phyloP scores from a whole-genome alignment of 2,888 invertebrate genomes.

The Ectemnius continuus region DNA sequence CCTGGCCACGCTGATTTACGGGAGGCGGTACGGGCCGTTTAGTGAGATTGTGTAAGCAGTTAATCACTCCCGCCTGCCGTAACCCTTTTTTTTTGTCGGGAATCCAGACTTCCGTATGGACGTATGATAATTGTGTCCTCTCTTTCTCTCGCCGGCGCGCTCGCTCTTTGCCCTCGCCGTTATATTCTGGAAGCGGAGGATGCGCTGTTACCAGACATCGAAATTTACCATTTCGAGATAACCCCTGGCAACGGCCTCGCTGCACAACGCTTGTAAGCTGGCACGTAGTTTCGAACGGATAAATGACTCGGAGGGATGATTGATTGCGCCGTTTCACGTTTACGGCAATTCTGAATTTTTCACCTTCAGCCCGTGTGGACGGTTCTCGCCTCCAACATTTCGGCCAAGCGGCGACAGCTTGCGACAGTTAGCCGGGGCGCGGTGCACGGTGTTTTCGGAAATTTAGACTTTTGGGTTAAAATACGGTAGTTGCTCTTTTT shows the following conservation, averaged over 20 bases:
- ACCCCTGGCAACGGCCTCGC: background rate
- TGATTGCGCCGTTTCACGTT: slow-evolving; percentile 26
- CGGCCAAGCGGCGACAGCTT: background rate
- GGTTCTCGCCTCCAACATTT: background rate
- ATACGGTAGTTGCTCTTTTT: slow-evolving; percentile 67
- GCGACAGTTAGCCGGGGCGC: slow-evolving; percentile 29
- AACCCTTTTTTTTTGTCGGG: slow-evolving; percentile 34
- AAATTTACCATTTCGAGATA: slow-evolving; percentile 11
- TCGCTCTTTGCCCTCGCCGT: slow-evolving; percentile 13
- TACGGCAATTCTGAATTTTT: slow-evolving; percentile 7
- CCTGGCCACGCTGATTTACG: slow-evolving; percentile 51
- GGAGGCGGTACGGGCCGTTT: slow-evolving; percentile 29
- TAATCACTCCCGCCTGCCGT: slow-evolving; percentile 40
- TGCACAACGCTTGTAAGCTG: background rate
- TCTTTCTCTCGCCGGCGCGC: background rate
- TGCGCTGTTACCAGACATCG: background rate
- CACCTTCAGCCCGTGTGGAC: background rate
- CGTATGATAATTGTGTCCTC: slow-evolving; percentile 36
- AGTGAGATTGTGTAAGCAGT: slow-evolving; percentile 41
- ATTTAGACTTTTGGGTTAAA: slow-evolving; percentile 68
- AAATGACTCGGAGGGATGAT: slow-evolving; percentile 13
- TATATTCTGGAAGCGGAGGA: background rate
- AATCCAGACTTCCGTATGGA: slow-evolving; percentile 44
- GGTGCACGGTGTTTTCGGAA: slow-evolving; percentile 35
- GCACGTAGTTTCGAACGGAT: background rate